These are phyloP conservation scores for Etheostoma perlongum DNA, from an alignment of 2,797 vertebrate species.

Conservation along the genomic window DNA sequence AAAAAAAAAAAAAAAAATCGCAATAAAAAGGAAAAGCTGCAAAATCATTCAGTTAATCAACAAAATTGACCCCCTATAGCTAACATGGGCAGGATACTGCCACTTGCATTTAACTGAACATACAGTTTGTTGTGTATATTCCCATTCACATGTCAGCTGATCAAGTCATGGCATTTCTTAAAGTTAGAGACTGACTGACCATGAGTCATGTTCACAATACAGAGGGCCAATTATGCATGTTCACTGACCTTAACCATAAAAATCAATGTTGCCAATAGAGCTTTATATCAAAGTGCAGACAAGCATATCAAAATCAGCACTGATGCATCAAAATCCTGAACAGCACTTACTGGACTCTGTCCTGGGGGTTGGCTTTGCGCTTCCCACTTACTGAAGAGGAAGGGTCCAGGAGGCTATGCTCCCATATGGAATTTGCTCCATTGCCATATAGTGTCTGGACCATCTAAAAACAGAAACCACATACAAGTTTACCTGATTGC, in stretches of 20 bases:
- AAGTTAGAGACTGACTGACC: slow-evolving; percentile 12
- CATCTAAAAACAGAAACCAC: slow-evolving; percentile 86
- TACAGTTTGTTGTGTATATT: not conserved
- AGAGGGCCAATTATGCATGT: slow-evolving; percentile 25
- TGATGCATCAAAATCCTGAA: slow-evolving; percentile 31
- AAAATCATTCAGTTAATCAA: not conserved
- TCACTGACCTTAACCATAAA: slow-evolving; percentile 63
- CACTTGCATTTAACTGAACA: not conserved
- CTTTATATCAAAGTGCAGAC: slow-evolving; percentile 33
- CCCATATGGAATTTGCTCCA: slow-evolving; percentile 99
- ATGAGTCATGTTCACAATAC: slow-evolving; percentile 34
- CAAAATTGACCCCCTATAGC: not conserved
- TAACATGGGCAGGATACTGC: not conserved
- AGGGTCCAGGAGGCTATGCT: slow-evolving; percentile 96
- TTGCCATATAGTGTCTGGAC: slow-evolving; percentile 97
- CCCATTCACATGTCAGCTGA: slow-evolving; percentile 1
- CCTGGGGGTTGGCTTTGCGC: slow-evolving; percentile 97
- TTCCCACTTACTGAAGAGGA: slow-evolving; percentile 94
- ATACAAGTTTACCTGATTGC: not conserved
- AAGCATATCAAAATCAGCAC: slow-evolving; percentile 33
- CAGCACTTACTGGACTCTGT: slow-evolving; percentile 96
- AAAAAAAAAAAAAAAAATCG: slow-evolving; percentile 8
- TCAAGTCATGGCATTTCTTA: not conserved
- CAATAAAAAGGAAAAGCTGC: not conserved
- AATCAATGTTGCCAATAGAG: slow-evolving; percentile 52